phyloP scores from a whole-genome alignment of 1,140 invertebrate genomes.

The Matsumurasca onukii region DNA sequence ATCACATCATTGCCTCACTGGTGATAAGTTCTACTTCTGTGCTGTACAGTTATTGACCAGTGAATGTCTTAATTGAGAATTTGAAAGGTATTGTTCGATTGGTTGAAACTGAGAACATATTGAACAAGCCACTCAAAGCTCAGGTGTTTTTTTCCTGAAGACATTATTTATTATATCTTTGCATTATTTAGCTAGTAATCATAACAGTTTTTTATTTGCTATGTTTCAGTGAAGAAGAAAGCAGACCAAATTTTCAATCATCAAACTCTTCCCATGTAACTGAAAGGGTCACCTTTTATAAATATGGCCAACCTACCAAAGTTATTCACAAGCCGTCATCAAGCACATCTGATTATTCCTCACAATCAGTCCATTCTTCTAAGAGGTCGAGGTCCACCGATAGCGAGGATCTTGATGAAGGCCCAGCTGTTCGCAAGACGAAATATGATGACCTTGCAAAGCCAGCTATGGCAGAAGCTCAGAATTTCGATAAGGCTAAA shows the following conservation, averaged over 20 bases:
- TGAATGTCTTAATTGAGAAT: background rate
- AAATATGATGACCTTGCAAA: slow-evolving; percentile 16
- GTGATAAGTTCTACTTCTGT: too few relatives aligned
- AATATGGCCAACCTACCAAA: slow-evolving; percentile 10
- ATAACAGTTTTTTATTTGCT: background rate
- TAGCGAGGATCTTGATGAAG: background rate
- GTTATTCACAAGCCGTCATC: slow-evolving; percentile 5
- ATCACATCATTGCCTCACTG: too few relatives aligned
- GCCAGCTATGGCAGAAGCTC: background rate
- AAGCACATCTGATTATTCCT: background rate
- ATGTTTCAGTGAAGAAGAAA: slow-evolving; percentile 12
- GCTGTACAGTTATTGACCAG: too few relatives aligned
- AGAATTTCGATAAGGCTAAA: slow-evolving; percentile 2
- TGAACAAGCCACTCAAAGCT: background rate
- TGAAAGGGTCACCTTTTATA: slow-evolving; percentile 8
- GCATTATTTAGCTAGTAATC: background rate
- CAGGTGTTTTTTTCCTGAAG: background rate
- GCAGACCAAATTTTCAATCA: background rate
- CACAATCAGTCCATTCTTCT: background rate
- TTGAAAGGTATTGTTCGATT: background rate
- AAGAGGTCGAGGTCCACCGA: background rate
- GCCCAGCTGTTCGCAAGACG: background rate
- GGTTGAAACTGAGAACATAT: background rate
- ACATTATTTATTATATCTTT: background rate
- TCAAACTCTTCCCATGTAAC: background rate